Evolutionary conservation across 2,797 vertebrate species (phyloP), one percentile per base, ranked within the genome.

Genomic region (Chrosomus eos): DNA sequence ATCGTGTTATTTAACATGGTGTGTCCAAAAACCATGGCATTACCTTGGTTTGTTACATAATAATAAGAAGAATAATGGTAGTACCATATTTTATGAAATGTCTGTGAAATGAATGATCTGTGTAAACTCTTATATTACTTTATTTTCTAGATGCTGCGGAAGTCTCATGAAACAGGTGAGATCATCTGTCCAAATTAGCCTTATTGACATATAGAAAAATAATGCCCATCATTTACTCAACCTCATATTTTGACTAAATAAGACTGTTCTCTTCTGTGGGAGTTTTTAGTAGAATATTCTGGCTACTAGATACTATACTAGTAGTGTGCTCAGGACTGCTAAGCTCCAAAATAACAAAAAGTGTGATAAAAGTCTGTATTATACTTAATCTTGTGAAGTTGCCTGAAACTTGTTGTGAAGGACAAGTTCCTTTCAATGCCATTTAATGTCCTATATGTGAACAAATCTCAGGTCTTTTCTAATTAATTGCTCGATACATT

Each of bases 151-250:
- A 96, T 96, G 92, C 92, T 96, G 89, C 93, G 94, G 82, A 96
- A 96, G 85, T 96, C 95, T 26, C 95, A 96, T 23, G 95, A 96
- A 91, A 96, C 95, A 91, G 95, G 95, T 96, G 33, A 89, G 83
- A 60, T 21, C 16, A 23, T 31, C 4, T 53, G 45, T 40, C 8
- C 40, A 62, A 33, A 51, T 67, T 18, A 81, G 13, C 28, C 26
- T 0, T 19, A 45, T 10, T 66, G 77, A 71, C 36, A 51, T 21
- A 19, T 33, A 51, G 14, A 74, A 33, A 33, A 66, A 66, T 16
- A 8, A 6, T 43, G 19, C 4, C 4, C 36, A 60, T n/a, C 2
- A 43, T 58, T 78, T 28, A 70, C 10, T 68, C 33, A 38, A 9
- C 33, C 21, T 21, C 21, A 40, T 40, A 33, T 38, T 38, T 40